A percentile compares a stretch with the other conserved stretches of the same genome.
These are phyloP conservation scores for Dendrocincla fuliginosa DNA, from an alignment of 2,797 vertebrate species.

Conservation along the genomic window DNA sequence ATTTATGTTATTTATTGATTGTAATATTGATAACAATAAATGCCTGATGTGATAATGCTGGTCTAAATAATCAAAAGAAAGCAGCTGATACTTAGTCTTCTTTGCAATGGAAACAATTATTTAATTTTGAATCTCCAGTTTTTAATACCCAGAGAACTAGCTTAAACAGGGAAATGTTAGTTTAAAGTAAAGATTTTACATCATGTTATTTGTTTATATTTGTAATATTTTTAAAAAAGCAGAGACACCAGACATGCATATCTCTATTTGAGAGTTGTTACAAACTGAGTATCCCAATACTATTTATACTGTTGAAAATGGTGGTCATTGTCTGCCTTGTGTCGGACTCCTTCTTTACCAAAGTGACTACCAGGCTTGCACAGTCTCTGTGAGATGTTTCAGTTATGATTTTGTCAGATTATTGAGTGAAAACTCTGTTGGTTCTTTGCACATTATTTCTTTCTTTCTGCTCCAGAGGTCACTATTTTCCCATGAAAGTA, in stretches of 20 bases:
- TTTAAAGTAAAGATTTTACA: not conserved
- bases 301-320: not conserved
- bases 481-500: conserved; percentile 58
- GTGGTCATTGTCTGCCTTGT: not conserved
- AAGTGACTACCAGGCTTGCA: not conserved
- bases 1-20: not conserved
- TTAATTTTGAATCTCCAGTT: not conserved
- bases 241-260: fast-evolving
- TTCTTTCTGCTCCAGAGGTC: conserved; percentile 69
- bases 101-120: not conserved
- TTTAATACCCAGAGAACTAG: not conserved
- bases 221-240: not conserved
- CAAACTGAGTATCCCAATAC: not conserved
- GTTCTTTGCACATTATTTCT: conserved; percentile 40
- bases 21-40: not conserved
- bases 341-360: not conserved
- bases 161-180: not conserved
- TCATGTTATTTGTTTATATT: not conserved
- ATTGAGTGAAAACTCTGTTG: not conserved
- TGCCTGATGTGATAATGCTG: not conserved
- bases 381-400: not conserved
- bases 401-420: not conserved
- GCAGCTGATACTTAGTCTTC: not conserved
- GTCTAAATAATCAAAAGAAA: not conserved
- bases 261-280: not conserved